A percentile compares a stretch with the other conserved stretches of the same genome.
phyloP scores from a whole-genome alignment of 2,797 vertebrate species.

The Pangasius sanitwongsei region DNA sequence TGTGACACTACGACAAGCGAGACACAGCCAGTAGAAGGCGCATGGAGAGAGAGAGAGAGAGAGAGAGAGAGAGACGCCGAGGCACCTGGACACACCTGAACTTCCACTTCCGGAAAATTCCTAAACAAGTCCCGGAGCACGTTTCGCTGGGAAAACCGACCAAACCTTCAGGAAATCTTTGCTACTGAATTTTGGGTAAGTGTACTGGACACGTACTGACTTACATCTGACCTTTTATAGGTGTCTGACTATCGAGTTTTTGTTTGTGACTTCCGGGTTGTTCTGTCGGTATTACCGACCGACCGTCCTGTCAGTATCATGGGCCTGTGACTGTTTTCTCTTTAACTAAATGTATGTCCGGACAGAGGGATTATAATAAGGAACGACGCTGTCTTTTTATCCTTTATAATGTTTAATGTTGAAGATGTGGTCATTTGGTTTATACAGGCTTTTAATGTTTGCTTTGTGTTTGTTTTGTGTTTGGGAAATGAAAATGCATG shows the following conservation, averaged over 20 bases:
- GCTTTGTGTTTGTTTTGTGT: not conserved
- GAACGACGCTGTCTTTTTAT: not conserved
- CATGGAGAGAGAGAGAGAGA: not conserved
- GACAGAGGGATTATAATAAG: not conserved
- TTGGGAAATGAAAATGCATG: not conserved
- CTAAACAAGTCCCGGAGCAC: not conserved
- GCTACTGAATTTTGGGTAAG: slow-evolving; percentile 32
- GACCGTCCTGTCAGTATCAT: not conserved
- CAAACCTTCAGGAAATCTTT: not conserved
- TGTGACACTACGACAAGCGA: not conserved
- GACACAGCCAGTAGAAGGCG: slow-evolving; percentile 10
- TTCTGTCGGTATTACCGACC: not conserved
- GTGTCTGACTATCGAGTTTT: not conserved
- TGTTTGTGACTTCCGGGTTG: not conserved
- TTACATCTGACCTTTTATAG: not conserved
- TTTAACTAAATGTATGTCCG: not conserved
- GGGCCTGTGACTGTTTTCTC: not conserved
- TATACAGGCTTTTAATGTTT: not conserved
- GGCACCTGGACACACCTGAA: slow-evolving; percentile 58
- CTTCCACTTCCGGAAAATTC: slow-evolving; percentile 25
- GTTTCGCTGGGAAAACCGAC: not conserved
- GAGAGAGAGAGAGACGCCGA: no score
- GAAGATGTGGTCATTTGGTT: not conserved
- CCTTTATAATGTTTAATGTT: not conserved
- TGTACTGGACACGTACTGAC: not conserved